Conservation (phyloP, 2,113 vertebrate genomes). For the Myotis brandtii region DNA sequence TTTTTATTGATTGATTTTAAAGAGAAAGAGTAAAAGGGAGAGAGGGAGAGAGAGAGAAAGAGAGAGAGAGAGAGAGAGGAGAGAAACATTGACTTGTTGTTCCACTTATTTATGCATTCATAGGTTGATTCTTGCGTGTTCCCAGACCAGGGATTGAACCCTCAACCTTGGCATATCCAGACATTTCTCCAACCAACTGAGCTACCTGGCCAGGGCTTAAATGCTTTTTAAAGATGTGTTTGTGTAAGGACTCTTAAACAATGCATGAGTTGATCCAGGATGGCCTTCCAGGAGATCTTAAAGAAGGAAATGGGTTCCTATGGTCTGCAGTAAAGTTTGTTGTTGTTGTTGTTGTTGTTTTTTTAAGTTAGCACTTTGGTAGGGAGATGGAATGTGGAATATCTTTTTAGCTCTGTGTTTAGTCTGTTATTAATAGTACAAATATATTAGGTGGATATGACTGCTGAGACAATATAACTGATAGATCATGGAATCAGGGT, state of each 20-base stretch:
- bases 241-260: neutral
- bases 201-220: neutral
- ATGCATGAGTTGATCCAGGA: neutral
- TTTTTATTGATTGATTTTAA: neutral
- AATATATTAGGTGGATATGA: neutral
- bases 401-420: neutral
- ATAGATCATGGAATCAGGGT: neutral
- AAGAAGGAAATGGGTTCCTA: neutral
- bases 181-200: neutral
- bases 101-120: neutral
- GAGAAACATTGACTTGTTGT: neutral
- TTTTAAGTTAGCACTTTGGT: neutral
- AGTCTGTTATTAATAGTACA: neutral
- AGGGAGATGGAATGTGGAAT: neutral
- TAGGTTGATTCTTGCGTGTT: neutral
- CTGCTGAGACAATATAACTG: neutral
- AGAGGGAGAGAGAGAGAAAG: too few species aligned
- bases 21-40: neutral
- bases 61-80: neutral
- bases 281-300: neutral
- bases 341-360: too few species aligned
- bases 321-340: neutral
- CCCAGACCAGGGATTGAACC: neutral
- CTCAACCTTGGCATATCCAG: neutral
- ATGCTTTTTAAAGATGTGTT: constrained; percentile 47